A percentile compares a stretch with the other conserved stretches of the same genome.
These are phyloP conservation scores for Butorides virescens DNA, from an alignment of 2,113 vertebrate species.

Conservation along the genomic window DNA sequence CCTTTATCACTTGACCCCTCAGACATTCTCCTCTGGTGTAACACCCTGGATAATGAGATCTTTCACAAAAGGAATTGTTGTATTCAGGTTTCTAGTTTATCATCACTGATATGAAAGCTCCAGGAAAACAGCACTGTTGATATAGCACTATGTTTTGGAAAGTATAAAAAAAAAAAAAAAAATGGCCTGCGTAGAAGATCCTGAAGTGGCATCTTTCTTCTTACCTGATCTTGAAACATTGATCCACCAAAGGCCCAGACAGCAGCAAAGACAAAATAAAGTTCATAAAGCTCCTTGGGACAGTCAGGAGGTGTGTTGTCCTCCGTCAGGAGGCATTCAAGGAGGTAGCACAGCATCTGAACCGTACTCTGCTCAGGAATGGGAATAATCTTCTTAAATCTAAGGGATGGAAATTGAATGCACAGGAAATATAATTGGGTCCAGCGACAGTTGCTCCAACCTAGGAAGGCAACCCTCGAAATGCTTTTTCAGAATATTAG, in stretches of 20 bases:
- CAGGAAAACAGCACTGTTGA: background rate
- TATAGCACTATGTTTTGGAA: background rate
- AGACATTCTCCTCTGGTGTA: background rate
- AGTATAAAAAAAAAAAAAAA: background rate
- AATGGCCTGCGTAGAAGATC: background rate
- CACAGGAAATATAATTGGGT: background rate
- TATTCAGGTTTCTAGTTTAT: background rate
- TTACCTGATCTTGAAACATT: conserved; percentile 93
- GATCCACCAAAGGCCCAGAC: conserved; percentile 94
- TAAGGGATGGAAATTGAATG: conserved; percentile 50
- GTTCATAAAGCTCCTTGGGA: conserved; percentile 90
- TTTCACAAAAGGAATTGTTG: background rate
- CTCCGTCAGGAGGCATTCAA: conserved; percentile 89
- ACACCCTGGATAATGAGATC: background rate
- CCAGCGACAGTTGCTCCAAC: background rate
- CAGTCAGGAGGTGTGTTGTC: conserved; percentile 86
- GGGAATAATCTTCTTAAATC: conserved; percentile 94
- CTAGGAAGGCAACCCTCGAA: background rate
- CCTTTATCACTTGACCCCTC: background rate
- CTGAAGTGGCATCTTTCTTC: background rate
- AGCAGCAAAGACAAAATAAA: conserved; percentile 94
- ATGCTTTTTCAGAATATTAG: background rate
- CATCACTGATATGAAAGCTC: background rate
- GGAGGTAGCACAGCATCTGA: conserved; percentile 90
- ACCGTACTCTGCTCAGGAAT: conserved; percentile 92